Evolutionary conservation across 2,888 invertebrate species (phyloP), one percentile per base, ranked within the genome.

Genomic region (Rapana venosa): DNA sequence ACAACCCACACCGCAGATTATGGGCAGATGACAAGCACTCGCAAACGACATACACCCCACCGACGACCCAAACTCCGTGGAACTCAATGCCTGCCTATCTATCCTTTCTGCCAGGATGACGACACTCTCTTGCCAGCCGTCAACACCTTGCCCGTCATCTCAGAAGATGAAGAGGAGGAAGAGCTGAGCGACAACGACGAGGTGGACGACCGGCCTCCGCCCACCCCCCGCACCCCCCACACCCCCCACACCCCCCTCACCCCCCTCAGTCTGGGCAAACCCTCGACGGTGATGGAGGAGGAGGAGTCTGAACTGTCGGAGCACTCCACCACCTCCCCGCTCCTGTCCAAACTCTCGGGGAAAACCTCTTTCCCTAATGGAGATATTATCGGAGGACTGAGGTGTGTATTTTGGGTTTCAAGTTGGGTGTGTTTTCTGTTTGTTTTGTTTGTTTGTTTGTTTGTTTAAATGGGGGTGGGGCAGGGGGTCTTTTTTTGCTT

Each of bases 91-190:
- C 8, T 13, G 17, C 13, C 13, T 66, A 2, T 66, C 13, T 2
- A 2, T 26, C 13, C 66, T 66, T 6, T 66, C 66, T 2, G 22
- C 26, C 81, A 86, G 35, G 87, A 95, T 93, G 96, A 96, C 87
- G 94, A 95, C 66, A 96, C 96, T 87, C 93, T 92, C 70, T 94
- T 95, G 93, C 98, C 98, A 20, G 97, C 97, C 88, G 97, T 98
- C 1, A 96, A 98, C 92, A 98, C 98, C 0, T 96, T 98, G 84
- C 99, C 99, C 4, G 98, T 98, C 74, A 99, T 99, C 95, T 98
- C 98, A 91, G 99, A 99, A 96, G 99, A 99, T 93, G 99, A 99
- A 95, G 99, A 96, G 87, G 93, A 94, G 35, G 92, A 92, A 36
- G 92, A 91, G 30, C 92, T 98, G 96, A 98, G 98, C 94, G 97